These are phyloP conservation scores for Papilio polyxenes DNA, from an alignment of 1,140 invertebrate species.

Conservation along the genomic window DNA sequence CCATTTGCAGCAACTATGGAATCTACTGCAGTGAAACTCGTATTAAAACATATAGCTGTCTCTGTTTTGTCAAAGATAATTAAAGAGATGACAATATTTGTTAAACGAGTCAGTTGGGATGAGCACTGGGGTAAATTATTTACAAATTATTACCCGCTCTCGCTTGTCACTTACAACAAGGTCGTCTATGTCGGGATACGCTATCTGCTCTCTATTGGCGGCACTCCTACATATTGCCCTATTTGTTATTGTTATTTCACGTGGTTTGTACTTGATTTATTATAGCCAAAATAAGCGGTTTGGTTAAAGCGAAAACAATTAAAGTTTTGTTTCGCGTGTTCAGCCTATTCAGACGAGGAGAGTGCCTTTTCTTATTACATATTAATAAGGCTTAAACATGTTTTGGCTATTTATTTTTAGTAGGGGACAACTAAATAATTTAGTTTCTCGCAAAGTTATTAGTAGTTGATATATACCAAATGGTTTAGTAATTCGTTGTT, in stretches of 20 bases:
- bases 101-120: too few species aligned
- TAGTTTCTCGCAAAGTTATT: background rate
- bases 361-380: background rate
- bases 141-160: background rate
- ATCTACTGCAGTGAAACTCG: too few species aligned
- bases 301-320: background rate
- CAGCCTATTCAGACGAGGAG: too few species aligned
- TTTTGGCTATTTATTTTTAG: conserved; percentile 2
- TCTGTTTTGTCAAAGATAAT: too few species aligned
- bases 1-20: too few species aligned
- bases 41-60: too few species aligned
- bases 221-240: background rate
- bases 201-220: background rate
- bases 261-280: background rate
- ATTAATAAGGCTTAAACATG: background rate
- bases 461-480: too few species aligned
- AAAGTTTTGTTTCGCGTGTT: too few species aligned
- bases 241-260: background rate
- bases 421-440: background rate
- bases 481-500: too few species aligned
- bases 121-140: too few species aligned
- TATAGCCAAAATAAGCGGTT: background rate
- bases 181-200: background rate
- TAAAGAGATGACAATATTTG: too few species aligned
- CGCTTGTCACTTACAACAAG: background rate